Evolutionary conservation across 2,797 vertebrate species (phyloP).

Genomic region (Chiloscyllium punctatum): DNA sequence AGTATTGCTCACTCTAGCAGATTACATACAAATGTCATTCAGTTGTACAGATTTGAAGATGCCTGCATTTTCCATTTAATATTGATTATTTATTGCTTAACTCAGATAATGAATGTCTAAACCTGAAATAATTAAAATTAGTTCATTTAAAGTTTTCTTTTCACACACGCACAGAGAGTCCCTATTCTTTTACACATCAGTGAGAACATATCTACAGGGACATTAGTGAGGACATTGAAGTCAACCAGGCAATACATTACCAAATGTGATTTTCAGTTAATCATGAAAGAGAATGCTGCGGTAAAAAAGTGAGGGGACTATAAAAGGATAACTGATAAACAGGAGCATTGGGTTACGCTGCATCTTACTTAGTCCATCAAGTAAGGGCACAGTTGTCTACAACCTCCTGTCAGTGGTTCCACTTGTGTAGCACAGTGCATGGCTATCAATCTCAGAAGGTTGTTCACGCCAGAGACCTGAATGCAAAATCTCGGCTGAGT

Average conservation of each 20-base stretch:
- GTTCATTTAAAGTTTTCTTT: background rate
- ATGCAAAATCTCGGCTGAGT: background rate
- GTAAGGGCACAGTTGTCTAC: background rate
- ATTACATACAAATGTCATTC: background rate
- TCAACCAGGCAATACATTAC: constrained; percentile 18
- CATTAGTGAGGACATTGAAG: constrained; percentile 6
- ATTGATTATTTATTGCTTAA: background rate
- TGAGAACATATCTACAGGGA: background rate
- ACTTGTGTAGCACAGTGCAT: background rate
- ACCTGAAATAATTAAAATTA: background rate
- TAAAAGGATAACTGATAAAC: background rate
- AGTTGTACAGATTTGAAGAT: background rate
- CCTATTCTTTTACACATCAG: background rate
- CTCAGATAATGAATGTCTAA: background rate
- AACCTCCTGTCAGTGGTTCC: background rate
- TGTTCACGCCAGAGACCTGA: background rate
- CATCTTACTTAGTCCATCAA: background rate
- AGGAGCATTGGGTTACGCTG: background rate
- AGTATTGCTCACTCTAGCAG: background rate
- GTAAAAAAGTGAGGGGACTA: background rate
- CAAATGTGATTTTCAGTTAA: constrained; percentile 8
- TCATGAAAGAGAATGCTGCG: background rate
- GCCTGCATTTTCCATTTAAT: background rate
- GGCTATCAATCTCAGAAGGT: background rate
- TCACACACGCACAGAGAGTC: background rate